Percentiles rank a stretch among this genome's conserved stretches.
Evolutionary conservation across 2,113 vertebrate species (phyloP).

Genomic region (Camarhynchus parvulus): DNA sequence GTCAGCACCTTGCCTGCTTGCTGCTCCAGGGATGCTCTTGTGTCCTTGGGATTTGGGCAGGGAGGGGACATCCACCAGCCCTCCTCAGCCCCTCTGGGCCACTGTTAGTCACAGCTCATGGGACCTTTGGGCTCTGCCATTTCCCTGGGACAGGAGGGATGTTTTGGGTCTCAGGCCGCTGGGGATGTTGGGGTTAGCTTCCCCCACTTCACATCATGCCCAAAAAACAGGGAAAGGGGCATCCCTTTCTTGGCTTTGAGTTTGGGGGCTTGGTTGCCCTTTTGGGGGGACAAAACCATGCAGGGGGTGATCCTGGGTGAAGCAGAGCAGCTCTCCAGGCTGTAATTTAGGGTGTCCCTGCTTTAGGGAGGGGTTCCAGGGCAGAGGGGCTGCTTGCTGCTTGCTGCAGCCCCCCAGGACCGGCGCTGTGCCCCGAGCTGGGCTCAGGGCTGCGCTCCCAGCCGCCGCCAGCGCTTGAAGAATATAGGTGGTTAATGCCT

Average conservation of each 20-base stretch:
- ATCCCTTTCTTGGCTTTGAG: neutral
- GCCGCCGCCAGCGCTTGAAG: slow-evolving; percentile 68
- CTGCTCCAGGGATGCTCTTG: neutral
- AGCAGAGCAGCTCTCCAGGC: neutral
- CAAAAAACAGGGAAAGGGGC: neutral
- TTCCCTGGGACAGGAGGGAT: neutral
- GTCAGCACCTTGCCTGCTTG: neutral
- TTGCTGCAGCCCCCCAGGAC: slow-evolving; percentile 23
- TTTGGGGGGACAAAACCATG: neutral
- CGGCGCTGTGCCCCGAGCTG: neutral
- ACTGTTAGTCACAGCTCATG: accelerated
- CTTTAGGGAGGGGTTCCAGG: accelerated
- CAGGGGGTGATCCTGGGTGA: neutral
- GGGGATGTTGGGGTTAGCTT: too few relatives aligned
- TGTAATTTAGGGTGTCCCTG: neutral
- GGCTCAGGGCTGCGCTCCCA: slow-evolving; percentile 58
- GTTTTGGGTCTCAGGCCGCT: neutral
- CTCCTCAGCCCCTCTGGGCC: neutral
- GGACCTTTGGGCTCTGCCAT: neutral
- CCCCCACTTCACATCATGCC: neutral
- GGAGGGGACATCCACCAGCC: neutral
- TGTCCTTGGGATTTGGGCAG: accelerated
- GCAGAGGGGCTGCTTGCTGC: neutral
- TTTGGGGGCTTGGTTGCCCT: accelerated
- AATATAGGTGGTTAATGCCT: slow-evolving; percentile 85